phyloP scores from a whole-genome alignment of 2,113 vertebrate species.

The Sarotherodon lohbergeri region DNA sequence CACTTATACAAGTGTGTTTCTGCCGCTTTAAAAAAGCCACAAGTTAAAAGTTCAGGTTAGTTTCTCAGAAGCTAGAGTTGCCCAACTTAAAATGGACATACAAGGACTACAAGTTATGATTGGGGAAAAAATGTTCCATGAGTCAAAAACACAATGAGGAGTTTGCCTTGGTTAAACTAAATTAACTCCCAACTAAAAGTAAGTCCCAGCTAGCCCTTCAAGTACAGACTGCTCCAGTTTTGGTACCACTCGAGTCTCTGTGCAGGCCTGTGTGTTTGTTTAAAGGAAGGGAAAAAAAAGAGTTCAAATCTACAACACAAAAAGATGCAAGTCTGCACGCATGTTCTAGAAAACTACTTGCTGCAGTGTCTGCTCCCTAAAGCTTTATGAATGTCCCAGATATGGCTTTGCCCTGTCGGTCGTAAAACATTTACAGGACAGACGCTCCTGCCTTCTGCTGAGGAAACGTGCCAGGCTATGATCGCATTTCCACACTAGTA shows the following conservation, averaged over 20 bases:
- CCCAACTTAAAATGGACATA: background rate
- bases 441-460: conserved; percentile 60
- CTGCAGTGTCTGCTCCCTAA: conserved; percentile 8
- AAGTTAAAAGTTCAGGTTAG: background rate
- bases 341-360: conserved; percentile 17
- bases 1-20: background rate
- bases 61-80: background rate
- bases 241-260: background rate
- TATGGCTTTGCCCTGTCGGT: conserved; percentile 13
- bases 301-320: background rate
- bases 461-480: conserved; percentile 47
- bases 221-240: background rate
- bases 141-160: background rate
- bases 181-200: background rate
- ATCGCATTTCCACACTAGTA: conserved; percentile 21
- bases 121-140: background rate
- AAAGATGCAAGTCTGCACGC: background rate
- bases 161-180: background rate
- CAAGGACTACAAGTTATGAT: background rate
- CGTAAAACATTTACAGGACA: conserved; percentile 69
- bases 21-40: background rate
- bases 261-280: background rate
- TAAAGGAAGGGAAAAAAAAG: background rate
- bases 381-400: conserved; percentile 50
- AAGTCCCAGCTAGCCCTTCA: background rate